Percentiles rank a stretch among this genome's conserved stretches.
phyloP scores from a whole-genome alignment of 1,140 invertebrate species.

The Adoxophyes honmai region DNA sequence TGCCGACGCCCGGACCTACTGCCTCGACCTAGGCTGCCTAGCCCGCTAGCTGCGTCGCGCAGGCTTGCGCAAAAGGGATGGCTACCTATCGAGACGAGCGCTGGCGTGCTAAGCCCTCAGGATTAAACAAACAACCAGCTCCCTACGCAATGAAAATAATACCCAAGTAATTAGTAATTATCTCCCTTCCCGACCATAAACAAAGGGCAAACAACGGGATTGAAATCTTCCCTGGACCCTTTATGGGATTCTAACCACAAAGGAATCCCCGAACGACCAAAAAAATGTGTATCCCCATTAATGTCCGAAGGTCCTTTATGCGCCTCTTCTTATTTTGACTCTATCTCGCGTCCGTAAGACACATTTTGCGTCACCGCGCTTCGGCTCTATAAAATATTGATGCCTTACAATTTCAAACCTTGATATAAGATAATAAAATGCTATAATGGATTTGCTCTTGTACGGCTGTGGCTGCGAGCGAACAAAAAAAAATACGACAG shows the following conservation, averaged over 20 bases:
- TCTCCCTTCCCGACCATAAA: constrained; percentile 25
- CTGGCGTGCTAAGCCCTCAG: too few relatives aligned
- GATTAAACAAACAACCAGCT: not conserved
- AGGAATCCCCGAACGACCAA: constrained; percentile 44
- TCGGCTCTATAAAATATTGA: constrained; percentile 37
- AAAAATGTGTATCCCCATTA: constrained; percentile 61
- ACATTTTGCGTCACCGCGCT: constrained; percentile 32
- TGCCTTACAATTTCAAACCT: constrained; percentile 56
- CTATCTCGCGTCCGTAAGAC: constrained; percentile 42
- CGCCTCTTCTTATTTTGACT: constrained; percentile 36
- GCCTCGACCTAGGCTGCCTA: too few relatives aligned
- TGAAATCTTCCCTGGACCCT: constrained; percentile 20
- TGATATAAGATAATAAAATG: constrained; percentile 68
- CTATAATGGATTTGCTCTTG: constrained; percentile 63
- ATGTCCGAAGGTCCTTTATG: constrained; percentile 46
- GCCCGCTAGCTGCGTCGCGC: too few relatives aligned
- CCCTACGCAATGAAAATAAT: not conserved
- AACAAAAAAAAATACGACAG: constrained; percentile 43
- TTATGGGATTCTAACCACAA: constrained; percentile 50
- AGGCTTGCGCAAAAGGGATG: too few relatives aligned
- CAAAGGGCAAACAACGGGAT: constrained; percentile 35
- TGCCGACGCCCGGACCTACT: too few relatives aligned
- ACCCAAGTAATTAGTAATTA: constrained; percentile 16
- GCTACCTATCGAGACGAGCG: too few relatives aligned
- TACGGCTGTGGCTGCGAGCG: constrained; percentile 39